phyloP scores from a whole-genome alignment of 2,113 vertebrate species.

The Gobio gobio region DNA sequence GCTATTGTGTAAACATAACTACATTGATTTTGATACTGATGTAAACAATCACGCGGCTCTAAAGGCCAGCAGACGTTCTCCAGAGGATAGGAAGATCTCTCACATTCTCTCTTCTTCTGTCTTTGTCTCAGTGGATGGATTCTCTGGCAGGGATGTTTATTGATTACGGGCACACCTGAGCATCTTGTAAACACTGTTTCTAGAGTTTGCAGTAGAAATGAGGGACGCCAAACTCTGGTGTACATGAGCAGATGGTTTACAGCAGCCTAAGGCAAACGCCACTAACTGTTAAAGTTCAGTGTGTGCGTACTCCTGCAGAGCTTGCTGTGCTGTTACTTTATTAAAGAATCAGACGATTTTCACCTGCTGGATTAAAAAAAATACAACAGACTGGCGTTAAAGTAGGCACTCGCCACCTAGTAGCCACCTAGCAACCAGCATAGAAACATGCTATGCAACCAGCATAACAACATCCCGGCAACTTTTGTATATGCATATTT shows the following conservation, averaged over 20 bases:
- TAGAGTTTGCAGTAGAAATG: neutral
- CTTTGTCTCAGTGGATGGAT: neutral
- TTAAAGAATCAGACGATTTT: neutral
- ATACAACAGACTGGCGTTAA: neutral
- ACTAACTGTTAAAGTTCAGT: neutral
- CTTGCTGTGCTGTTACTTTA: neutral
- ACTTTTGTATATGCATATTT: neutral
- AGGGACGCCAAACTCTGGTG: neutral
- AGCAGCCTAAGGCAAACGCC: neutral
- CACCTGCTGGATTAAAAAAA: neutral
- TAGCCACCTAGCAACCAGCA: neutral
- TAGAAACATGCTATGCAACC: neutral
- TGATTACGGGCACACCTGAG: slow-evolving; percentile 21
- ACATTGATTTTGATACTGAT: slow-evolving; percentile 28
- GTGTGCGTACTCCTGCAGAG: neutral
- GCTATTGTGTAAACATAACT: slow-evolving; percentile 25
- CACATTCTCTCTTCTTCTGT: neutral
- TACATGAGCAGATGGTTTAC: slow-evolving; percentile 17
- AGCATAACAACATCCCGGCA: neutral
- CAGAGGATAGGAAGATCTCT: neutral
- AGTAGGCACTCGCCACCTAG: neutral
- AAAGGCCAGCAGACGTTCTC: slow-evolving; percentile 39
- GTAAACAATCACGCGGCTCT: slow-evolving; percentile 10
- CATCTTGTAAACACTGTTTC: slow-evolving; percentile 11
- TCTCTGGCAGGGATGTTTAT: neutral